Evolutionary conservation across 1,140 invertebrate genomes (phyloP), one percentile per base, ranked within the genome.

Genomic region (Nomia melanderi): DNA sequence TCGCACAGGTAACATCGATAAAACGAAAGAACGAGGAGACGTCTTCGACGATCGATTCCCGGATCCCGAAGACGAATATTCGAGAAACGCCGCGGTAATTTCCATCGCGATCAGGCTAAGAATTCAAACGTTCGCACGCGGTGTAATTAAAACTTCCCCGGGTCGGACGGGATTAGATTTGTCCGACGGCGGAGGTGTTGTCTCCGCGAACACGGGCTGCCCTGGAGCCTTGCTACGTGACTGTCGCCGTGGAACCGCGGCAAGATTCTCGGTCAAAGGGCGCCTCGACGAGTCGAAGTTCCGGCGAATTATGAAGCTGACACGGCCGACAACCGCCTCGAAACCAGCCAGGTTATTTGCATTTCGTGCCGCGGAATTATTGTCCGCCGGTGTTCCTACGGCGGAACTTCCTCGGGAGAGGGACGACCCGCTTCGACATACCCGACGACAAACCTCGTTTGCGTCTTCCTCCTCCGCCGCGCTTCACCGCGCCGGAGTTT

Each of bases 281-380:
- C 63, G 44, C 62, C 50, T 33, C 39, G 41, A 39, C 36, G 53
- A 75, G 77, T 80, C 75, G 56, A 67, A 73, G 67, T 83, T 82
- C 74, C 64, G 53, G 27, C 75, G 80, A 64, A 82, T 83, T 82
- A 83, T 78, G 81, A 82, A 69, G 59, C 75, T 82, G 81, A 83
- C 81, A 81, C 79, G 56, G 50, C 59, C 80, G 81, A 82, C 69
- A 69, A 64, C 54, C 67, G 50, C 72, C 56, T 33, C 56, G 54
- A 65, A 66, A 47, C 44, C 81, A 50, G 78, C 67, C 29, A 44
- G 69, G 69, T 63, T 82, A 82, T 82, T 82, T 82, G 79, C 81
- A 82, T 82, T 63, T 77, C 66, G 25, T 27, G 39, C 31, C 54
- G 80, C 39, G 62, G 50, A 82, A 81, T 63, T 82, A 81, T 82